These are phyloP conservation scores for Agrochola circellaris DNA, from an alignment of 2,888 invertebrate species.

Conservation along the genomic window DNA sequence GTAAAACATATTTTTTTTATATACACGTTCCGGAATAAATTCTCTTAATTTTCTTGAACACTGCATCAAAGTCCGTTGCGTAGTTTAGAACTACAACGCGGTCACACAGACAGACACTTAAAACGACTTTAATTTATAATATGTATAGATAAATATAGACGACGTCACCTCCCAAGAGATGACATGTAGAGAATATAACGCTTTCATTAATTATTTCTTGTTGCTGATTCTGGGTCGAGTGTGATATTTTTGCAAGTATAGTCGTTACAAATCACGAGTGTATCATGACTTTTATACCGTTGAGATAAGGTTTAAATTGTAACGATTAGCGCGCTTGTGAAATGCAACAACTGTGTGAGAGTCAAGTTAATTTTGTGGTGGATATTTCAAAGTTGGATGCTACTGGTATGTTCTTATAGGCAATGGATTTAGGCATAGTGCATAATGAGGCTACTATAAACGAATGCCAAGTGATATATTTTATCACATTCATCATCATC, in stretches of 20 bases:
- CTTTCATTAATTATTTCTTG: conserved; percentile 66
- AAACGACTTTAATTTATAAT: no score
- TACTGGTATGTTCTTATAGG: neutral
- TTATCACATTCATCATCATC: no score
- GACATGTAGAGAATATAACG: conserved; percentile 34
- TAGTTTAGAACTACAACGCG: no score
- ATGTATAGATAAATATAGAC: neutral
- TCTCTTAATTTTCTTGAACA: no score
- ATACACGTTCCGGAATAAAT: no score
- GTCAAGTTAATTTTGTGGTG: neutral
- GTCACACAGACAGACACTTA: no score
- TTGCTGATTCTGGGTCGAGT: conserved; percentile 19
- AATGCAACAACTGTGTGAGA: neutral
- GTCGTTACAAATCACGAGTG: neutral
- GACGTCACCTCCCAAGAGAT: conserved; percentile 53
- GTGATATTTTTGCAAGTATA: neutral
- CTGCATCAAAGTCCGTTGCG: no score
- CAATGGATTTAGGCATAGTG: neutral
- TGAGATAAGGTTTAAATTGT: conserved; percentile 7
- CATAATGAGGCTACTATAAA: neutral
- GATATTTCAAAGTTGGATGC: neutral
- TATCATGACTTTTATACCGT: neutral
- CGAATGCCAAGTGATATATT: neutral
- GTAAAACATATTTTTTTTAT: no score
- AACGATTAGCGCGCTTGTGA: neutral